These are phyloP conservation scores for Falco cherrug DNA, from an alignment of 2,797 vertebrate genomes.

Conservation along the genomic window DNA sequence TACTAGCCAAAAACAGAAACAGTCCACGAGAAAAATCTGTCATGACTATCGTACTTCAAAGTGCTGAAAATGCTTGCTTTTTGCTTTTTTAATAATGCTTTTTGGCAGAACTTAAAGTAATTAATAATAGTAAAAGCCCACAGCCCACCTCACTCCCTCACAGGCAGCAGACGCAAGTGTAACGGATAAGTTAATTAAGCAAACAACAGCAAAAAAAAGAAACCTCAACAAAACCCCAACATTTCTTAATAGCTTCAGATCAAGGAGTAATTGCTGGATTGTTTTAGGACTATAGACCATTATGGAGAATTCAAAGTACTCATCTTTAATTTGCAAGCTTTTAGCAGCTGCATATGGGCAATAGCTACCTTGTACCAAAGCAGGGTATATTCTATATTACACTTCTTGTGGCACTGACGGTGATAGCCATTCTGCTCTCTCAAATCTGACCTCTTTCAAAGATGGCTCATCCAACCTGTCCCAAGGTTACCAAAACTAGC, in stretches of 20 bases:
- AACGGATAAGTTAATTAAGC: neutral
- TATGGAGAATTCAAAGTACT: neutral
- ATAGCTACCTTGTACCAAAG: neutral
- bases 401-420: fast-evolving
- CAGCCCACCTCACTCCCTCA: neutral
- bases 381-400: neutral
- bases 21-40: neutral
- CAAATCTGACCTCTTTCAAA: neutral
- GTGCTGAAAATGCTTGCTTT: neutral
- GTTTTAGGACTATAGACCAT: neutral
- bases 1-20: neutral
- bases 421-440: neutral
- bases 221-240: neutral
- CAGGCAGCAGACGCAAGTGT: neutral
- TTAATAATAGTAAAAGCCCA: constrained; percentile 2
- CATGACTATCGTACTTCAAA: neutral
- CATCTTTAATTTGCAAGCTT: neutral
- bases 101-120: constrained; percentile 3
- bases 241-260: neutral
- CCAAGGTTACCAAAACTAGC: neutral
- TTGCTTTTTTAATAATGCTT: neutral
- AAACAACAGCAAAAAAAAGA: neutral
- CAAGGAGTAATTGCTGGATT: neutral
- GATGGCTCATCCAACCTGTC: neutral
- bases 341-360: neutral